Conservation (phyloP, 2,113 vertebrate species). For the Oncorhynchus masou region DNA sequence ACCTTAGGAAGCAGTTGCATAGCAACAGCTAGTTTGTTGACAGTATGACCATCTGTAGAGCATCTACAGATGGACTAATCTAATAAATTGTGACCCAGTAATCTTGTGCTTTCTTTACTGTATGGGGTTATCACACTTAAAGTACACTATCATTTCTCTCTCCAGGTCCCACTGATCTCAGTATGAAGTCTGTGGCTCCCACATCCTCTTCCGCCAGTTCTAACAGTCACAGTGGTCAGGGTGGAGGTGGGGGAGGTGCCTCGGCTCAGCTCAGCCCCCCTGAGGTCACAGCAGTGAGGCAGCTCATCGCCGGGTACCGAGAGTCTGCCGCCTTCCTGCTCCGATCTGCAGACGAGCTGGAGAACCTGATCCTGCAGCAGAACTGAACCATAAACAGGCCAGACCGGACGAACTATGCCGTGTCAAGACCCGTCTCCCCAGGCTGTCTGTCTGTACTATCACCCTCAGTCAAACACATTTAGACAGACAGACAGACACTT, state of each 20-base stretch:
- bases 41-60: no score
- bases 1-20: no score
- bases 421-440: constrained; percentile 34
- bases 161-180: constrained; percentile 96
- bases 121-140: no score
- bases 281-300: constrained; percentile 93
- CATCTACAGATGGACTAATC: no score
- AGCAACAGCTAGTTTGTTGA: no score
- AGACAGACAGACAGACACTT: constrained; percentile 26
- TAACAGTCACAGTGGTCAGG: constrained; percentile 81
- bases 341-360: constrained; percentile 97
- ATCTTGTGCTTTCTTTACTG: no score
- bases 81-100: no score
- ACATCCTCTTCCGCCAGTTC: constrained; percentile 86
- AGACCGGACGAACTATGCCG: neutral
- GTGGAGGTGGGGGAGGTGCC: constrained; percentile 75
- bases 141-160: neutral
- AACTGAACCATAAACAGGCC: constrained; percentile 79
- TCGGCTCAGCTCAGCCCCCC: constrained; percentile 95
- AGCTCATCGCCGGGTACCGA: constrained; percentile 96
- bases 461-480: constrained; percentile 41
- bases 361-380: constrained; percentile 99
- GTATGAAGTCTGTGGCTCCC: constrained; percentile 93
- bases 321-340: constrained; percentile 97
- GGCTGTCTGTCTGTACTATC: constrained; percentile 34